These are phyloP conservation scores for Australoheros facetus DNA, from an alignment of 2,797 vertebrate species.

Conservation along the genomic window DNA sequence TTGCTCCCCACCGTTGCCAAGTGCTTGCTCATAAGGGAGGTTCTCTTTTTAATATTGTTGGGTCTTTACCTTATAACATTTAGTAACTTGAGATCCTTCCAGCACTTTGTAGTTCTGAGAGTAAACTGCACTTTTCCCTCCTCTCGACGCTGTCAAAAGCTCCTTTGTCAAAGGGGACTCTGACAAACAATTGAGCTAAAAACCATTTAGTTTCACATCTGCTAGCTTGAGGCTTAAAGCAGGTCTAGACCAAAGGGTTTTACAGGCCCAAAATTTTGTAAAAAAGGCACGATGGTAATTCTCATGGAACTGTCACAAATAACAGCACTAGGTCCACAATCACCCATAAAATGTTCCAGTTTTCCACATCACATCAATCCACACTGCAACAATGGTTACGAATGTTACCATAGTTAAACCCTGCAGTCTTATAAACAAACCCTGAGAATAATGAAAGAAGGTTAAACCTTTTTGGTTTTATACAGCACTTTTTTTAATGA, in stretches of 20 bases:
- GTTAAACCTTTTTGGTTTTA: not conserved
- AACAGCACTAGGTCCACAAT: not conserved
- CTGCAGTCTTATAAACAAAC: not conserved
- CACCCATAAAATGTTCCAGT: not conserved
- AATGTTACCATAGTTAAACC: not conserved
- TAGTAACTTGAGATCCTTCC: not conserved
- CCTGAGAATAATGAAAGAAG: not conserved
- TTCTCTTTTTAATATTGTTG: not conserved
- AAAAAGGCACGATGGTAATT: not conserved
- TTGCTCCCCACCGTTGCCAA: not conserved
- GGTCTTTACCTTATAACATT: not conserved
- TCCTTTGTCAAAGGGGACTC: not conserved
- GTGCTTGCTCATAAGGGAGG: not conserved
- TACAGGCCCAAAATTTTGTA: not conserved
- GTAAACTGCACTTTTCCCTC: not conserved
- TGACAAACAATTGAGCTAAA: too few species aligned
- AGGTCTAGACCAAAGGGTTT: not conserved
- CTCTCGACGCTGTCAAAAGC: not conserved
- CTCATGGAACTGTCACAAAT: not conserved
- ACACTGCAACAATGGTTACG: not conserved
- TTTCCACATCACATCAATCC: accelerated
- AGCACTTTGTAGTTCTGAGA: not conserved
- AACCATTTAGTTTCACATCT: not conserved
- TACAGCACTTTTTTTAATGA: not conserved
- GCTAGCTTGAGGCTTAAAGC: accelerated